Evolutionary conservation across 2,888 invertebrate species (phyloP).

Genomic region (Dysmachus trigonus): DNA sequence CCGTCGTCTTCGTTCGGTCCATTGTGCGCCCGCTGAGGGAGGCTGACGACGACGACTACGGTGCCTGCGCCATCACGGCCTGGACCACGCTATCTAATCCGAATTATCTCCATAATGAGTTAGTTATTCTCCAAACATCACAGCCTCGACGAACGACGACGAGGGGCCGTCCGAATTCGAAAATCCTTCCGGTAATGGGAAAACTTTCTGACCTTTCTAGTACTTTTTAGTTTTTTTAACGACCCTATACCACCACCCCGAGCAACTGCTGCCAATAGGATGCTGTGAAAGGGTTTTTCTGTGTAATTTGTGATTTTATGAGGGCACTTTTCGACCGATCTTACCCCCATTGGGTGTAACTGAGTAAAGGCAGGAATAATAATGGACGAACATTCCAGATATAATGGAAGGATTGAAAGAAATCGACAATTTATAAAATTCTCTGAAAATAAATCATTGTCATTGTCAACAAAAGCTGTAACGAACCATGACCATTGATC

Average conservation of each 20-base stretch:
- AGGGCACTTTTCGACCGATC: neutral
- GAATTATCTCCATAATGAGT: slow-evolving; percentile 15
- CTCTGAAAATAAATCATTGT: neutral
- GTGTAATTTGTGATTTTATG: neutral
- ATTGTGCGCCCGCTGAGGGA: neutral
- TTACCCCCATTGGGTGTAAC: neutral
- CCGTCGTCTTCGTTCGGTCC: neutral
- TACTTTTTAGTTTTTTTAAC: neutral
- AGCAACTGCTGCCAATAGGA: neutral
- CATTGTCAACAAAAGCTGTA: no score
- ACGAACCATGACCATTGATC: neutral
- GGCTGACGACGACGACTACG: neutral
- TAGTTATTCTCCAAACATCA: slow-evolving; percentile 3
- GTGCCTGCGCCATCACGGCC: neutral
- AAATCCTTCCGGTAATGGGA: slow-evolving; percentile 15
- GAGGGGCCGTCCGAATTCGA: neutral
- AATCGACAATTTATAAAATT: neutral
- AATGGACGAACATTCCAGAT: neutral
- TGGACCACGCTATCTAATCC: slow-evolving; percentile 17
- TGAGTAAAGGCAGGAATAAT: neutral
- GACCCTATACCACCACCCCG: neutral
- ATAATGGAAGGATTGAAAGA: neutral
- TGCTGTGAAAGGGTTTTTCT: neutral
- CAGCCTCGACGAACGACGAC: neutral
- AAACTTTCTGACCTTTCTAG: neutral